Base-by-base conservation (phyloP, 2,797 vertebrate genomes). In the Scomberomorus guttatus region DNA sequence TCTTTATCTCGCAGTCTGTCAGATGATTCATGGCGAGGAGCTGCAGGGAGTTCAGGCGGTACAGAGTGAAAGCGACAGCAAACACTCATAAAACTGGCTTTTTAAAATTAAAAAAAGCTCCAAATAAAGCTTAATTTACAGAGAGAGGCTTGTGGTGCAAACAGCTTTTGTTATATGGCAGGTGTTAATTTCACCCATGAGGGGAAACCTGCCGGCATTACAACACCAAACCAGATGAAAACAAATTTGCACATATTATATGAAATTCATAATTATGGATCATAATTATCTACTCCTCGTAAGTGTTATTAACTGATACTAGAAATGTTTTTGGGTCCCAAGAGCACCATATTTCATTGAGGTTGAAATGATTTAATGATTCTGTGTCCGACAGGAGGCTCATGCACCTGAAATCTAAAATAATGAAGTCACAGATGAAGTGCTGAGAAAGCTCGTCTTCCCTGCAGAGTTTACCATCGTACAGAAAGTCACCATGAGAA, bases 1-100 rank as follows among this genome's bases (percentile, higher is more conserved):
- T 87, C 77, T 70, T 66, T 72, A 83, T 86, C 82, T 85, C 9
- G 0, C n/a, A 0, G 61, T 39, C 13, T 60, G 76, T 77, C 58
- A 12, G 72, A 48, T 91, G 84, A 88, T 83, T 90, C 82, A 85
- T 66, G 75, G 11, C 0, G n/a, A 59, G 39, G 44, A 58, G 72
- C 87, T 48, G 65, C 84, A 65, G 82, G 51, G 22, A 73, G 54
- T 32, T 8, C 14, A 52, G 56, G 46, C 6, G 6, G 5, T 7
- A 32, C 29, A 32, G 29, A 32, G 5, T 6, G n/a, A 55, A 42
- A 44, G 62, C 25, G 2, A 72, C 62, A 20, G 61, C 46, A 79
- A 70, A 42, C 2, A 6, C 55, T 78, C 42, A 20, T 14, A 32
- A 62, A 59, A 22, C 37, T 18, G 17, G 8, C 29, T 42, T 64